These are phyloP conservation scores for Drosophila melanosoma DNA, from an alignment of 2,888 invertebrate species.

Conservation along the genomic window DNA sequence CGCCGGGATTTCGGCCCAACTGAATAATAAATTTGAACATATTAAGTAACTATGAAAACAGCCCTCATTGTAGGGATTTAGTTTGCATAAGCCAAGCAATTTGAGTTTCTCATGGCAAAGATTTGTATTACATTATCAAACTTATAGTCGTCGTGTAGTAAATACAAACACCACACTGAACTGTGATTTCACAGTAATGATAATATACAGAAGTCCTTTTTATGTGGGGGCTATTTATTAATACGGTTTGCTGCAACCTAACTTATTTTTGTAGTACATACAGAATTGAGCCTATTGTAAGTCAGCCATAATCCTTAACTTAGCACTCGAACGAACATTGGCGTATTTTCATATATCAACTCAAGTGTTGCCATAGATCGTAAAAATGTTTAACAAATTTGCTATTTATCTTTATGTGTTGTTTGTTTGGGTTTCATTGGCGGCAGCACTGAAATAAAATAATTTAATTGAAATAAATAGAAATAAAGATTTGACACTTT, in stretches of 20 bases:
- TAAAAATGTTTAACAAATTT: conserved; percentile 9
- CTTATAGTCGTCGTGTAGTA: not conserved
- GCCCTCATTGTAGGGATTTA: accelerated
- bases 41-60: accelerated
- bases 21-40: not conserved
- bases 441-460: conserved; percentile 3
- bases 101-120: not conserved
- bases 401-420: conserved; percentile 10
- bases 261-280: not conserved
- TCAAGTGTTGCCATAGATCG: conserved; percentile 20
- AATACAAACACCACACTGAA: not conserved
- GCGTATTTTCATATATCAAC: not conserved
- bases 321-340: not conserved
- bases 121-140: not conserved
- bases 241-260: not conserved
- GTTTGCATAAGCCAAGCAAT: not conserved
- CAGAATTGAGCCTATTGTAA: not conserved
- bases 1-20: conserved; percentile 2
- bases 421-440: conserved; percentile 20
- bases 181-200: not conserved
- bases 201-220: not conserved
- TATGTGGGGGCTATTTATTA: too few relatives aligned
- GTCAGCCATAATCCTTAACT: not conserved
- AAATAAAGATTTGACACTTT: too few relatives aligned
- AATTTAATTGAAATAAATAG: too few relatives aligned